These are phyloP conservation scores for Lochmaea capreae DNA, from an alignment of 2,888 invertebrate genomes.

Conservation along the genomic window DNA sequence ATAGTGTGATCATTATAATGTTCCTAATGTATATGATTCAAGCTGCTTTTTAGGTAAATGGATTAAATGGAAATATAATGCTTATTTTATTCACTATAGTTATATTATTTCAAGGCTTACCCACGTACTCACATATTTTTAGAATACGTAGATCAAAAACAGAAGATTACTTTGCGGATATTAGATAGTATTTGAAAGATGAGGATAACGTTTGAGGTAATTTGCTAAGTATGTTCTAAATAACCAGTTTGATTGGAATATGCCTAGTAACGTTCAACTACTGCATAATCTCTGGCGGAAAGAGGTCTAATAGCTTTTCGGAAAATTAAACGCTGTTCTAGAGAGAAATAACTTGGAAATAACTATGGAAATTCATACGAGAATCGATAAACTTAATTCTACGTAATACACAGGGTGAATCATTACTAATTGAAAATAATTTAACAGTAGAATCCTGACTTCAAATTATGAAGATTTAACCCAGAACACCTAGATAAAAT, in stretches of 20 bases:
- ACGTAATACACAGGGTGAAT: too few species aligned
- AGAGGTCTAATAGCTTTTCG: constrained; percentile 35
- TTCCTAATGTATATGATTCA: too few species aligned
- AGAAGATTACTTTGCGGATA: not conserved
- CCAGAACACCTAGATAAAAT: too few species aligned
- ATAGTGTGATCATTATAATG: too few species aligned
- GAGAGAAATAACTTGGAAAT: constrained; percentile 22
- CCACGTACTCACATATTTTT: too few species aligned
- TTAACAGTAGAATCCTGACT: too few species aligned
- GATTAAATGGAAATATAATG: too few species aligned
- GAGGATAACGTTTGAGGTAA: constrained; percentile 13
- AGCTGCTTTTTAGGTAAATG: too few species aligned
- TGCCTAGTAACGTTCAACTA: constrained; percentile 37
- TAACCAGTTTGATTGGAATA: constrained; percentile 33
- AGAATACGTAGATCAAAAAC: not conserved
- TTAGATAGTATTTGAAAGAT: not conserved
- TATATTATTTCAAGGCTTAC: too few species aligned
- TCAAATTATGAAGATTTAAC: too few species aligned
- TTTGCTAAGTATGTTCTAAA: constrained; percentile 22
- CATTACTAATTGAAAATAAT: too few species aligned
- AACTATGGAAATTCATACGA: constrained; percentile 24
- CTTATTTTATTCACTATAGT: too few species aligned
- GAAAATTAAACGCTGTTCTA: constrained; percentile 30
- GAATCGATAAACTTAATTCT: constrained; percentile 18
- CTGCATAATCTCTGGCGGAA: constrained; percentile 37